Base-by-base conservation (phyloP, 2,113 vertebrate species). In the Proteles cristata region DNA sequence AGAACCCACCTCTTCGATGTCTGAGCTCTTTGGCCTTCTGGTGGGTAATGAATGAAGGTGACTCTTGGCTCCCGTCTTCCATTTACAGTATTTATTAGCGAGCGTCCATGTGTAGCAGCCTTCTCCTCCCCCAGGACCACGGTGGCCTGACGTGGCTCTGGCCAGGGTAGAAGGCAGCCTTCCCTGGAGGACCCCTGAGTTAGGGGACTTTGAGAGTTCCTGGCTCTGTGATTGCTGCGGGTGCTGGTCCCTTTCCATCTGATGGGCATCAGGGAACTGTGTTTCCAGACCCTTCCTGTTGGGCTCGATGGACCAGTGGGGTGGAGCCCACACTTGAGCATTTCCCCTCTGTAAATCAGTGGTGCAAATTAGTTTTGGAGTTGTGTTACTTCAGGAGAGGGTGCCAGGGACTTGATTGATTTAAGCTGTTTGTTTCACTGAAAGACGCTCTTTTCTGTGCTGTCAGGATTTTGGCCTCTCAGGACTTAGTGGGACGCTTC, bases 31-130 rank as follows among this genome's bases (percentile, higher is more conserved):
- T n/a, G 53, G 61, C 48, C 48, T 77, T 94, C 25, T 88, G 85
- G 77, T 65, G 88, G 50, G 61, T 53, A 86, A 86, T 87, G 97
- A 97, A 97, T 89, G 97, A 96, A 93, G 66, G 93, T 94, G 94
- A 95, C 88, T 84, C 10, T 86, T 55, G 83, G 35, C 82, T 73
- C 55, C 48, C 4, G 31, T 19, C 65, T 92, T 83, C 4, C 45
- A 6, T 26, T 81, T 93, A 55, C 63, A 88, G 93, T 92, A 86
- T 93, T 86, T 89, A 92, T 88, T 55, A 82, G 31, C 25, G 61
- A 69, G 43, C 63, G 23, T 61, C 55, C 45, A 63, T 77, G 81
- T 25, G 55, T 53, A 58, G 69, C 63, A 4, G 14, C 19, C 63
- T 33, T n/a, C 31, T n/a, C 43, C 58, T 43, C 23, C 74, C 15